These are phyloP conservation scores for Sternarchorhynchus goeldii DNA, from an alignment of 2,797 vertebrate genomes.

Conservation along the genomic window DNA sequence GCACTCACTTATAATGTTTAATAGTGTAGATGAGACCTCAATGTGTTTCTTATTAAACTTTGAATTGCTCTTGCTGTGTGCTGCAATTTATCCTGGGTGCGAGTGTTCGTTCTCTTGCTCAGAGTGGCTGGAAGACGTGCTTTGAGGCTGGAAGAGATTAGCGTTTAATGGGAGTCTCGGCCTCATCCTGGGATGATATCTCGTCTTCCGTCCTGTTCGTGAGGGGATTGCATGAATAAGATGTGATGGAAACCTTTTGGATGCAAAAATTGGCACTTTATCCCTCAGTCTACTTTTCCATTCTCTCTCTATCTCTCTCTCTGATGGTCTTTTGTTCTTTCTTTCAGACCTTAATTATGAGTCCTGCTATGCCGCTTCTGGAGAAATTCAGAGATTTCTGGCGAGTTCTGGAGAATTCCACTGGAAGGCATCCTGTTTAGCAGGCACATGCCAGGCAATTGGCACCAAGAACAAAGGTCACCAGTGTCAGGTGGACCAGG, in stretches of 20 bases:
- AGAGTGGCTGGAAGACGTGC: slow-evolving; percentile 38
- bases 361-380: slow-evolving; percentile 14
- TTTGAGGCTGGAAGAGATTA: slow-evolving; percentile 60
- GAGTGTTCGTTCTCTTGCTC: slow-evolving; percentile 47
- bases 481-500: slow-evolving; percentile 30
- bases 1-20: slow-evolving; percentile 60
- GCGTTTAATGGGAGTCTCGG: slow-evolving; percentile 64
- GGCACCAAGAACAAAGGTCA: slow-evolving; percentile 10
- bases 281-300: not conserved
- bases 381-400: not conserved
- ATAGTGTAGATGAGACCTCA: slow-evolving; percentile 64
- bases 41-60: slow-evolving; percentile 72
- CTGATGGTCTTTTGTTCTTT: not conserved
- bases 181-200: slow-evolving; percentile 60
- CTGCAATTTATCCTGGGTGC: slow-evolving; percentile 63
- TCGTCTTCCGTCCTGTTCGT: slow-evolving; percentile 57
- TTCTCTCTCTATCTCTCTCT: not conserved
- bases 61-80: slow-evolving; percentile 61
- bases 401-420: no score
- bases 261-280: slow-evolving; percentile 41
- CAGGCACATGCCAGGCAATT: not conserved
- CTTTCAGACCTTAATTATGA: slow-evolving; percentile 38
- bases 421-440: no score
- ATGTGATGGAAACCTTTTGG: slow-evolving; percentile 50
- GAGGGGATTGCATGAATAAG: slow-evolving; percentile 56